Base-by-base conservation (phyloP, 1,140 invertebrate genomes). In the Temnothorax nylanderi region DNA sequence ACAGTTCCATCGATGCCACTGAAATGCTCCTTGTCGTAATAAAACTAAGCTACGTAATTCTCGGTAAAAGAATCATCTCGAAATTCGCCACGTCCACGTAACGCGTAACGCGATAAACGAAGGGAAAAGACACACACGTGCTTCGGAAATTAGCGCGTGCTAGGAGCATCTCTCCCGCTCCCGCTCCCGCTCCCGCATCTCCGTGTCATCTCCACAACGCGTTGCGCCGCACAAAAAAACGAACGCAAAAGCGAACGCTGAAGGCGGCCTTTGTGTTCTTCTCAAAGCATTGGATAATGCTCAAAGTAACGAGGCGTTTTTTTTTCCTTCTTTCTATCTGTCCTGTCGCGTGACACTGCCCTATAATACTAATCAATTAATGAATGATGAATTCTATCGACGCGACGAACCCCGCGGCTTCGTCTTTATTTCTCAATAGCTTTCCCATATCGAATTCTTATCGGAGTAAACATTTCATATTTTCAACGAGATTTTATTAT, bases 111-210 rank as follows among this genome's bases (percentile, higher is more conserved):
- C 47, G 47, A 37, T 75, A 10, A 13, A 26, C 51, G 21, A 62
- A 47, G 75, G 10, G 56, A 47, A 76, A 76, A 49, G 26, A n/a
- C 10, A 64, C 49, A 72, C 65, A 72, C 26, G 78, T 82, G 65
- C 41, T 58, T 44, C 26, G 7, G 51, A 71, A 72, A 81, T 81
- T 56, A 81, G 51, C 78, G 72, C 51, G 78, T 72, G 78, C 51
- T 72, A 58, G 44, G 44, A 67, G 32, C 44, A 34, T 41, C 64
- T 65, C n/a, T n/a, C 32, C 37, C 26, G 26, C 26, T 26, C 26
- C 26, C 26, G 26, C 41, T n/a, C 32, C 37, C 26, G 26, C 26
- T 26, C 26, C 26, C 26, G 26, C 41, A 47, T 37, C 34, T 65
- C 16, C 37, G 32, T 64, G 37, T 21, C 26, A n/a, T n/a, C 34